Evolutionary conservation across 2,797 vertebrate genomes (phyloP), one percentile per base, ranked within the genome.

Genomic region (Halcyon chelicuti): DNA sequence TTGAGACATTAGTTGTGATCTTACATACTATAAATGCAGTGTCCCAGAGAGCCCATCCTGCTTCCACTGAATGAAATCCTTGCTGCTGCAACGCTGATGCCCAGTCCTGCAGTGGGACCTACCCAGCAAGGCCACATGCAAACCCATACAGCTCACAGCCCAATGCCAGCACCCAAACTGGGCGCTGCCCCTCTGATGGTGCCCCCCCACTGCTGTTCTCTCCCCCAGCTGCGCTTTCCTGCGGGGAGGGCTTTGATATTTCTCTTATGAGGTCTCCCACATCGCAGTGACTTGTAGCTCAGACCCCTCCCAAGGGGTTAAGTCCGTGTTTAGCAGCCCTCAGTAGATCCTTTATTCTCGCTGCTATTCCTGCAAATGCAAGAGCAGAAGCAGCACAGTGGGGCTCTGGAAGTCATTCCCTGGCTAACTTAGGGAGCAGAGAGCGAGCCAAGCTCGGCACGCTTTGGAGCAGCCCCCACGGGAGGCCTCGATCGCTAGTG

Each of bases 341-440:
- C 0, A 2, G 40, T 57, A 49, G 61, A 47, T 35, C 37, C 65
- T 83, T 89, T 90, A 88, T 67, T 95, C 92, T 94, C 79, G 84
- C 83, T 77, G 74, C 26, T 52, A 91, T 94, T 96, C 86, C 95
- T 81, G 89, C 73, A 60, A 94, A 92, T 91, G 57, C 67, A 93
- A 61, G 74, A 90, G 86, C 88, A 92, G 94, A 94, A 96, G 92
- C 72, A 93, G 72, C 83, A 31, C 86, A 73, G 77, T 12, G 0
- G 88, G 94, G 73, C 92, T 93, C 95, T 96, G 92, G 90, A 96
- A 95, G 52, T 92, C 74, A 65, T 86, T 89, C 81, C 78, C 58
- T 9, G 17, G 72, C 85, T 93, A 95, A 93, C 86, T 90, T 79
- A 88, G 0, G 1, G 78, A 93, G 67, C 58, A 89, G 83, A 47